Evolutionary conservation across 2,797 vertebrate genomes (phyloP), one percentile per base, ranked within the genome.

Genomic region (Ammospiza maritima): DNA sequence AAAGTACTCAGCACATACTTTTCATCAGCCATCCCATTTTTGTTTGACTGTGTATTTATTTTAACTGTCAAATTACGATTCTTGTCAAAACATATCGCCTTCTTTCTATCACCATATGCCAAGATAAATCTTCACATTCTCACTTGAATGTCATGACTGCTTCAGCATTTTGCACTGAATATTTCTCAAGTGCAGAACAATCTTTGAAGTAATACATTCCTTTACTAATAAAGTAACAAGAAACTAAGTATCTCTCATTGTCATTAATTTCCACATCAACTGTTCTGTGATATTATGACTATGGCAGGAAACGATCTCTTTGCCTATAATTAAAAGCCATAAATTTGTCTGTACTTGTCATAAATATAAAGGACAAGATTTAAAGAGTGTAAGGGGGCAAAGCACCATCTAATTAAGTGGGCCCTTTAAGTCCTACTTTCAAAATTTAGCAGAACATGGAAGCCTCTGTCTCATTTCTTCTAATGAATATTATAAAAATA

Each of bases 11-110:
- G 21, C 19, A 50, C 26, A 11, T 23, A 32, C 19, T 38, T 84
- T 51, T 74, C n/a, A 51, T 60, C 76, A 64, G 6, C 47, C n/a
- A 51, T 20, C 42, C 20, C 44, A 56, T 88, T 96, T 92, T 61
- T 93, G 64, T 87, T 80, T 92, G 83, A 80, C 80, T 30, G 61
- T 85, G 56, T 94, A 60, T 95, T 96, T 94, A 94, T 96, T 96
- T 92, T 89, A 95, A 95, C 87, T 93, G 84, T 94, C 92, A 91
- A 94, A 93, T 96, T 93, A 90, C 0, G 3, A 48, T 38, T 34
- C 74, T 88, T 96, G 85, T 94, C 95, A 96, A 89, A 97, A 93
- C 69, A 92, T 56, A 40, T 79, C 29, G 34, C 85, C 79, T 94
- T 40, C 90, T 77, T 89, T 67, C 76, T 30, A 66, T 50, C 83